Percentiles rank a stretch among this genome's conserved stretches.
Conservation (phyloP, 2,797 vertebrate genomes). For the Catostomus latipinnis region DNA sequence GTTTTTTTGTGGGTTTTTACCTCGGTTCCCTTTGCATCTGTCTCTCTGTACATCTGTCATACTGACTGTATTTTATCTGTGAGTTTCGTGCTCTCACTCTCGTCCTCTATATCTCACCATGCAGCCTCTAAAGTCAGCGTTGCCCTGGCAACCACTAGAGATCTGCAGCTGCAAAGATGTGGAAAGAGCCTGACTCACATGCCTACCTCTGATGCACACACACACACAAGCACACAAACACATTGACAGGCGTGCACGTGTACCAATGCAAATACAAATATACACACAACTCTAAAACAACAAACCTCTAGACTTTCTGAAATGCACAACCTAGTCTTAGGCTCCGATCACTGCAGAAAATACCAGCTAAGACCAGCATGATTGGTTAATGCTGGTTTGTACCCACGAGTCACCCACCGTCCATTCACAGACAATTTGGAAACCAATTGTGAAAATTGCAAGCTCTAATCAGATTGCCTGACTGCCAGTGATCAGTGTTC, state of each 20-base stretch:
- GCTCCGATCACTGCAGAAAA: too few species aligned
- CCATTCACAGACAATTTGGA: too few species aligned
- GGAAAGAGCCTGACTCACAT: constrained; percentile 38
- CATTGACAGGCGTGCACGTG: background rate
- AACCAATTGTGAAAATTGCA: too few species aligned
- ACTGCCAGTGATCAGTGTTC: too few species aligned
- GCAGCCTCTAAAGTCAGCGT: constrained; percentile 54
- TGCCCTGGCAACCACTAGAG: constrained; percentile 59
- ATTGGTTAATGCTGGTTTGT: too few species aligned
- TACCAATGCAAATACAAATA: background rate
- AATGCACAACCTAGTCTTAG: too few species aligned
- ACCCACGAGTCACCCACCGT: too few species aligned
- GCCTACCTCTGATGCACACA: constrained; percentile 1
- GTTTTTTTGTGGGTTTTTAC: constrained; percentile 36
- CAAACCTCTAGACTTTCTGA: too few species aligned
- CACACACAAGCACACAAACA: background rate
- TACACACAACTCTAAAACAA: background rate
- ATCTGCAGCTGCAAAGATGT: constrained; percentile 49
- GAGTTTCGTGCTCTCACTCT: background rate
- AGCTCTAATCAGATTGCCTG: too few species aligned
- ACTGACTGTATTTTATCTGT: constrained; percentile 24
- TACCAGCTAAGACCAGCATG: too few species aligned
- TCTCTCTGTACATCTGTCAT: constrained; percentile 1
- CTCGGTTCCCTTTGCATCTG: constrained; percentile 16
- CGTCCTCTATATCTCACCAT: constrained; percentile 25